Conservation (phyloP, 1,140 invertebrate species). For the Sesamia nonagrioides region DNA sequence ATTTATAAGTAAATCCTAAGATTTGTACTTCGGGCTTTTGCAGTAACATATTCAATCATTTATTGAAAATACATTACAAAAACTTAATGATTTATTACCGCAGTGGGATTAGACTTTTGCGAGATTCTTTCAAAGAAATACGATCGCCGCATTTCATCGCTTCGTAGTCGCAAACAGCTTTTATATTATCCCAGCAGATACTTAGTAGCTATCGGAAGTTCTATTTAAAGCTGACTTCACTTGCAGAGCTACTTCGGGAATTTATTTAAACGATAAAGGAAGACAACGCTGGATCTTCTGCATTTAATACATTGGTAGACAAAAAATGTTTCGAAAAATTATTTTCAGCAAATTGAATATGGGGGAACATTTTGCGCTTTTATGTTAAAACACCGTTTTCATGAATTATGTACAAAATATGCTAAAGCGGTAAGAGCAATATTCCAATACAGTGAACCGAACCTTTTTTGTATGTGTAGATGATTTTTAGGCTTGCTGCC, state of each 20-base stretch:
- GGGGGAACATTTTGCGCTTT: conserved; percentile 52
- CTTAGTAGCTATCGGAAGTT: neutral
- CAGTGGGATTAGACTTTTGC: neutral
- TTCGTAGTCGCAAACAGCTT: conserved; percentile 9
- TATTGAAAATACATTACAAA: conserved; percentile 12
- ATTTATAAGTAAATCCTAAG: no score
- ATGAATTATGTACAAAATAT: conserved; percentile 61
- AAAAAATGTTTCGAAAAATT: conserved; percentile 25
- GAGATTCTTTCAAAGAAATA: conserved; percentile 12
- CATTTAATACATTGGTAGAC: neutral
- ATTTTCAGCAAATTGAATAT: conserved; percentile 53
- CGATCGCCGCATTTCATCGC: conserved; percentile 3
- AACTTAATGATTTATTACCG: neutral
- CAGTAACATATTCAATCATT: neutral
- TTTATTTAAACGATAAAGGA: neutral
- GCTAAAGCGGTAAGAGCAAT: conserved; percentile 40
- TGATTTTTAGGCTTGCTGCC: conserved; percentile 8
- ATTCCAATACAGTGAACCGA: conserved; percentile 10
- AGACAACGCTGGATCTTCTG: neutral
- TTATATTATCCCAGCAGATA: conserved; percentile 9
- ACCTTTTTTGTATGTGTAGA: conserved; percentile 4
- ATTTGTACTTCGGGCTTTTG: no score
- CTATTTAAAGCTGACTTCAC: conserved; percentile 27
- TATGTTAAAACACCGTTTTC: conserved; percentile 53
- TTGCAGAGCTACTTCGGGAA: conserved; percentile 17